Percentiles rank a stretch among this genome's conserved stretches.
Conservation (phyloP, 2,797 vertebrate genomes). For the Phataginus tricuspis region DNA sequence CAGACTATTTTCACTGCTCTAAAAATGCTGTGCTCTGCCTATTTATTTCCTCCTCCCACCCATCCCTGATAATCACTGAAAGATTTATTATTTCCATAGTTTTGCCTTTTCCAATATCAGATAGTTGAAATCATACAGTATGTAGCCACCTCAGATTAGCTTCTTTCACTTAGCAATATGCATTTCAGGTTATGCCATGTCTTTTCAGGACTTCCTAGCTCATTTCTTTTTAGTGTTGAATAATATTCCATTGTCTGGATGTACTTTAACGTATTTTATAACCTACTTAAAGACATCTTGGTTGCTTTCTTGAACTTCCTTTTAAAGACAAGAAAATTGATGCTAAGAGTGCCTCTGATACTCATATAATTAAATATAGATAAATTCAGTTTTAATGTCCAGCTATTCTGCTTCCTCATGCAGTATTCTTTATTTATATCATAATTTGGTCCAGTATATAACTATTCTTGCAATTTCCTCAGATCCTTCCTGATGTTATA, state of each 20-base stretch:
- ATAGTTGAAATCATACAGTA: neutral
- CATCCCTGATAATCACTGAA: neutral
- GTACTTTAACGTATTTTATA: neutral
- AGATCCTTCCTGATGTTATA: neutral
- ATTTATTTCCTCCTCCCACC: neutral
- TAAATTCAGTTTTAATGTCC: neutral
- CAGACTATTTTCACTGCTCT: neutral
- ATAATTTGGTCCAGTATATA: neutral
- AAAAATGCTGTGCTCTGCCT: neutral
- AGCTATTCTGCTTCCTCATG: neutral
- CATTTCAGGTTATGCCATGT: neutral
- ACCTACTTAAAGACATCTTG: neutral
- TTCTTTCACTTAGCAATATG: neutral
- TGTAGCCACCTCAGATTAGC: neutral
- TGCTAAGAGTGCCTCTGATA: neutral
- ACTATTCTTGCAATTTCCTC: neutral
- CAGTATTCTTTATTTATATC: neutral
- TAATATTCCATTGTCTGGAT: neutral
- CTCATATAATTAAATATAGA: neutral
- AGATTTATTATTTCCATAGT: neutral
- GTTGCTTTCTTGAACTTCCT: neutral
- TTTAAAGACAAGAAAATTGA: slow-evolving; percentile 11
- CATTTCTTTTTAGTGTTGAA: neutral
- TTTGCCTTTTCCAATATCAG: neutral
- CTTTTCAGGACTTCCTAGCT: neutral